These are phyloP conservation scores for Beris morrisii DNA, from an alignment of 2,888 invertebrate species.

Conservation along the genomic window DNA sequence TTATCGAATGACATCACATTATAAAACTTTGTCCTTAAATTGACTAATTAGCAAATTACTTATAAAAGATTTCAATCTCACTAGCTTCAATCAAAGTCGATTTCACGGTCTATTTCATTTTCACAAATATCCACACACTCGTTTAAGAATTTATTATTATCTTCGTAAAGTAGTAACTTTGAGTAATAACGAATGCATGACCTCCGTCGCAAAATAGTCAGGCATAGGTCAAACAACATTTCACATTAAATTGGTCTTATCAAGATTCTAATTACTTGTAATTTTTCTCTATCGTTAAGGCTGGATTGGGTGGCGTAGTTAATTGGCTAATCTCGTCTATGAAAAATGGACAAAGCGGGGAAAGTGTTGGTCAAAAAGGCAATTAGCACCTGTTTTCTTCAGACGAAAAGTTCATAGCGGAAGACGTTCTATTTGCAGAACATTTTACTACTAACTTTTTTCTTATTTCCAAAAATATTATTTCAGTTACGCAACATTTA, in stretches of 20 bases:
- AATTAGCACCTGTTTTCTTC: too few species aligned
- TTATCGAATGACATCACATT: conserved; percentile 10
- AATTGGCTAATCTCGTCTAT: too few species aligned
- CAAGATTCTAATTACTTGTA: conserved; percentile 38
- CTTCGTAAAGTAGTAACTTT: conserved; percentile 15
- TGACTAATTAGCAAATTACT: conserved; percentile 24
- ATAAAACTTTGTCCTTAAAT: conserved; percentile 13
- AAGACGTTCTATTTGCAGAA: too few species aligned
- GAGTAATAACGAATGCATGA: conserved; percentile 15
- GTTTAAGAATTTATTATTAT: conserved; percentile 12
- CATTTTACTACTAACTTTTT: too few species aligned
- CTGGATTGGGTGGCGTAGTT: conserved; percentile 11
- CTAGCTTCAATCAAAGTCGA: neutral
- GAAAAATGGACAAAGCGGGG: too few species aligned
- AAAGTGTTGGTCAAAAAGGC: too few species aligned
- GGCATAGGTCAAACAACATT: conserved; percentile 25
- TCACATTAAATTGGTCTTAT: conserved; percentile 31
- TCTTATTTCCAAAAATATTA: too few species aligned
- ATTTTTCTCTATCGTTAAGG: conserved; percentile 35
- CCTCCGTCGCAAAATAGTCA: conserved; percentile 17
- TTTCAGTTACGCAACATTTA: too few species aligned
- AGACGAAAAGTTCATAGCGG: too few species aligned
- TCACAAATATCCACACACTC: conserved; percentile 2
- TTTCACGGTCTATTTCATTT: conserved; percentile 18
- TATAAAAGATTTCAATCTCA: conserved; percentile 23